These are phyloP conservation scores for Luperina testacea DNA, from an alignment of 2,888 invertebrate species.

Conservation along the genomic window DNA sequence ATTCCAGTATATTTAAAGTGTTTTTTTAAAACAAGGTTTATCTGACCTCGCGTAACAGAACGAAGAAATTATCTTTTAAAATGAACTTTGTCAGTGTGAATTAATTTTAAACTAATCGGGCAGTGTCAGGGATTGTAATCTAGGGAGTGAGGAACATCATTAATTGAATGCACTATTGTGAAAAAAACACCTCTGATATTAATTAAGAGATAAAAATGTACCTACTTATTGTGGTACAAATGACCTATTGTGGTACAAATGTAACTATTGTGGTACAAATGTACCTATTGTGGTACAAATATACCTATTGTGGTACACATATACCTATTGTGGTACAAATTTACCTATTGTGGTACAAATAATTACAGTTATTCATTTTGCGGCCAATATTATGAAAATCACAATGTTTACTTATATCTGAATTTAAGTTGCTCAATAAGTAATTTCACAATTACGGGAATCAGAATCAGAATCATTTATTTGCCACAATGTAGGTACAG, in stretches of 20 bases:
- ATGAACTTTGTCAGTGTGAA: neutral
- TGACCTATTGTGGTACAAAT: too few relatives aligned
- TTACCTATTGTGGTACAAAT: neutral
- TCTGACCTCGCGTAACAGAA: too few relatives aligned
- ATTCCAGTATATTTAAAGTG: too few relatives aligned
- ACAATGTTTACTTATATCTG: neutral
- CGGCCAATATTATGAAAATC: neutral
- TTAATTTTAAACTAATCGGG: neutral
- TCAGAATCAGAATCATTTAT: too few relatives aligned
- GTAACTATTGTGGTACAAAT: too few relatives aligned
- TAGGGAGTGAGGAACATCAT: neutral
- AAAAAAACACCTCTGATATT: too few relatives aligned
- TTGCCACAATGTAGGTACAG: too few relatives aligned
- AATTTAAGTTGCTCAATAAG: neutral
- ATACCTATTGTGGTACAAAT: too few relatives aligned
- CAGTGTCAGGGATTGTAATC: neutral
- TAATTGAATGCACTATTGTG: neutral
- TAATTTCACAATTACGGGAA: neutral
- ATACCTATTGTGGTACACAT: too few relatives aligned
- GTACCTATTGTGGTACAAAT: too few relatives aligned
- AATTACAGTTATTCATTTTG: neutral
- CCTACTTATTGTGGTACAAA: too few relatives aligned
- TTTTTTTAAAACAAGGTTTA: too few relatives aligned
- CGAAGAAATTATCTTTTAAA: constrained; percentile 15
- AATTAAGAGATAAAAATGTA: neutral